A percentile compares a stretch with the other conserved stretches of the same genome.
Conservation (phyloP, 2,797 vertebrate genomes). For the Ambastaia sidthimunki region DNA sequence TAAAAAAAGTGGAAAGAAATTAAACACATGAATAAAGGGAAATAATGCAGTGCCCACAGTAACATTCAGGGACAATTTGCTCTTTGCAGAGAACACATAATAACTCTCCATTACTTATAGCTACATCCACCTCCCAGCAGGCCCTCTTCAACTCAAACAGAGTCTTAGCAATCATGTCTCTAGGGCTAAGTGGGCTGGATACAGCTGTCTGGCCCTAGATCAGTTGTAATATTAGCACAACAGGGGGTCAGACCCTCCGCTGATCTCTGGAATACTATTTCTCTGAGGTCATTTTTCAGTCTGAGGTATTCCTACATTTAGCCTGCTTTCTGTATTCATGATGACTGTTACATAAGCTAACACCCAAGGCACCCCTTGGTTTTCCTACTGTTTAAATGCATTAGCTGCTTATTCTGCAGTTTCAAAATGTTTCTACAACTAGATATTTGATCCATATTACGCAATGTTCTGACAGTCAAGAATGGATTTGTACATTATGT, state of each 20-base stretch:
- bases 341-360: not conserved
- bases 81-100: conserved; percentile 15
- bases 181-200: not conserved
- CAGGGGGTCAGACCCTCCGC: not conserved
- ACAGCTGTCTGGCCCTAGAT: conserved; percentile 9
- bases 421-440: conserved; percentile 6
- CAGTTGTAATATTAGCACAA: conserved; percentile 7
- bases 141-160: not conserved
- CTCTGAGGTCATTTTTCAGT: conserved; percentile 2
- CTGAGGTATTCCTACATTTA: not conserved
- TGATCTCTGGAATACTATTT: not conserved
- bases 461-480: not conserved
- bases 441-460: not conserved
- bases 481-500: not conserved
- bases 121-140: conserved; percentile 10
- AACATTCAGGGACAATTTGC: conserved; percentile 1
- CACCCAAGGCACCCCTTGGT: not conserved
- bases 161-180: not conserved
- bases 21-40: not conserved
- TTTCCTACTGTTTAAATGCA: not conserved
- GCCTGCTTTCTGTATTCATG: not conserved
- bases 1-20: not conserved
- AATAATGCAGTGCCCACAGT: not conserved
- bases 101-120: not conserved
- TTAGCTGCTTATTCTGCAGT: not conserved